Evolutionary conservation across 2,888 invertebrate genomes (phyloP).

Genomic region (Chromoteleia sp.): DNA sequence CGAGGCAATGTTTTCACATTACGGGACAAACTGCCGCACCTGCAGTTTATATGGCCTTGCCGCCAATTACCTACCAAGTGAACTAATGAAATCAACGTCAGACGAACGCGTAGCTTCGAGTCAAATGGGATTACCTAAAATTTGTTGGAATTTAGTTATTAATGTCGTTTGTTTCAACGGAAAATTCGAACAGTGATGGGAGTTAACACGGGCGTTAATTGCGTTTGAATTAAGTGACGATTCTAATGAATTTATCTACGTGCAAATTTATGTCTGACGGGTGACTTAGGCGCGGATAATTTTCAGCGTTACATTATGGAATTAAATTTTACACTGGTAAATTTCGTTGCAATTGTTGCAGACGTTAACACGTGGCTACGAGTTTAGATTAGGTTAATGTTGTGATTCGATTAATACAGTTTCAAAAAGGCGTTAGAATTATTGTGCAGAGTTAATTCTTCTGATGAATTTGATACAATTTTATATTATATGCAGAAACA

Average conservation of each 20-base stretch:
- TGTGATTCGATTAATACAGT: constrained; percentile 16
- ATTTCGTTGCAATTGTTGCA: constrained; percentile 26
- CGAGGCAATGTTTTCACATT: constrained; percentile 72
- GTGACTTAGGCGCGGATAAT: constrained; percentile 11
- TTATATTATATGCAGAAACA: no score
- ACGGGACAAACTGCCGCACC: constrained; percentile 74
- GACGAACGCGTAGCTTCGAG: constrained; percentile 41
- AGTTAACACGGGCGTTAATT: constrained; percentile 54
- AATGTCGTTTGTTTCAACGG: constrained; percentile 61
- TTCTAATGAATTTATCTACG: constrained; percentile 43
- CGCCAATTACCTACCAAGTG: constrained; percentile 77
- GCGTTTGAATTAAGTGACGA: constrained; percentile 52
- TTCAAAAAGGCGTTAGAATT: background rate
- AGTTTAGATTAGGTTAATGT: constrained; percentile 21
- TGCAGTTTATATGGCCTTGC: constrained; percentile 76
- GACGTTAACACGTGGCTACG: constrained; percentile 22
- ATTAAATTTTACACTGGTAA: constrained; percentile 29
- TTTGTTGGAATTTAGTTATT: constrained; percentile 63
- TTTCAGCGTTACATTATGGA: constrained; percentile 4
- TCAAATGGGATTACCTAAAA: constrained; percentile 58
- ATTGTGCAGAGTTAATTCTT: background rate
- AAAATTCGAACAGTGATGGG: constrained; percentile 35
- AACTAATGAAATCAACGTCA: constrained; percentile 76
- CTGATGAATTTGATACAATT: background rate
- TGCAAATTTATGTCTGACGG: constrained; percentile 26